phyloP scores from a whole-genome alignment of 2,888 invertebrate genomes.

The Isoperla grammatica region DNA sequence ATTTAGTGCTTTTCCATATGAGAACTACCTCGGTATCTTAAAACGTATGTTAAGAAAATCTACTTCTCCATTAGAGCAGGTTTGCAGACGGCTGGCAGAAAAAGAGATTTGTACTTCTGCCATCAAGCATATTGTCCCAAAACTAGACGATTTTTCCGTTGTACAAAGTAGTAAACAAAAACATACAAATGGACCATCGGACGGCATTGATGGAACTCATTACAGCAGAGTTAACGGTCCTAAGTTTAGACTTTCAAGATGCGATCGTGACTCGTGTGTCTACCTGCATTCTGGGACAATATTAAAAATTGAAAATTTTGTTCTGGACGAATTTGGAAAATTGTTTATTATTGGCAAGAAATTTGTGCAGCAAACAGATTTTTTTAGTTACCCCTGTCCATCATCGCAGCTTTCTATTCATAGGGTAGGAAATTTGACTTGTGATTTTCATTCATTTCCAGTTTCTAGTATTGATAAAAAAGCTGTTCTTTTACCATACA shows the following conservation, averaged over 20 bases:
- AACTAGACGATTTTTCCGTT: neutral
- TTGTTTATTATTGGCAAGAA: neutral
- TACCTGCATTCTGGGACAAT: neutral
- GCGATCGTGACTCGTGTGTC: neutral
- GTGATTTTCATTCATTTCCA: neutral
- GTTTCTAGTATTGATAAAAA: neutral
- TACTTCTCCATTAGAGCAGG: slow-evolving; percentile 23
- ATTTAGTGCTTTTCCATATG: slow-evolving; percentile 33
- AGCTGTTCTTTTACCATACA: neutral
- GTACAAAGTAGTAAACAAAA: no score
- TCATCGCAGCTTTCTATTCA: neutral
- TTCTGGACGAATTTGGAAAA: neutral
- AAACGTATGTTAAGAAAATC: slow-evolving; percentile 21
- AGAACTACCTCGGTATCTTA: slow-evolving; percentile 30
- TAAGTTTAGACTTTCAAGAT: no score
- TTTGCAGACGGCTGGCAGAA: neutral
- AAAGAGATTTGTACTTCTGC: neutral
- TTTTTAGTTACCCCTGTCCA: neutral
- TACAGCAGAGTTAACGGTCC: no score
- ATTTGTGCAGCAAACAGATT: neutral
- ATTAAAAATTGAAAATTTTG: neutral
- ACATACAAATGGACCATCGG: no score
- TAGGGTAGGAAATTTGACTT: neutral
- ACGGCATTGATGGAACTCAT: no score
- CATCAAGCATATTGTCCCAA: neutral